These are phyloP conservation scores for Hydrocynus forskahlii DNA, from an alignment of 2,797 vertebrate species.

Conservation along the genomic window DNA sequence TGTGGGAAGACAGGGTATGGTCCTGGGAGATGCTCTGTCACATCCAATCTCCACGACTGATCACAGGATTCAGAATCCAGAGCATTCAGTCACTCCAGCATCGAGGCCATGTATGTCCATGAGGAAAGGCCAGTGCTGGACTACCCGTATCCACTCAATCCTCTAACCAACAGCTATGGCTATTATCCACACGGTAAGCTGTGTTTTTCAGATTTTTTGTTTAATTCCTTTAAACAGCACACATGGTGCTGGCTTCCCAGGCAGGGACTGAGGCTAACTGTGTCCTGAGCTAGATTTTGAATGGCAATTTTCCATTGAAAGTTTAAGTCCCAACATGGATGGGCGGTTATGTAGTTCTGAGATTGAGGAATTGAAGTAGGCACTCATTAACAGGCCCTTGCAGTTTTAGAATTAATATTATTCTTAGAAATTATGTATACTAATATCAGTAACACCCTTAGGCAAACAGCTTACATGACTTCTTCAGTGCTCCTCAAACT, in stretches of 20 bases:
- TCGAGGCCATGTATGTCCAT: conserved; percentile 59
- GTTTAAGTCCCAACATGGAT: background rate
- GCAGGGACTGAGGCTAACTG: no score
- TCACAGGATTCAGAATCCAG: conserved; percentile 13
- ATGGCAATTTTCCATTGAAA: no score
- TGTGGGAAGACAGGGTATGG: conserved; percentile 40
- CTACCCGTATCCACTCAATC: conserved; percentile 51
- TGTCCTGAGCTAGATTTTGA: no score
- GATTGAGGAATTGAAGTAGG: background rate
- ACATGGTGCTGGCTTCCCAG: no score
- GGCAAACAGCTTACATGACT: no score
- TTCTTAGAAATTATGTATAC: no score
- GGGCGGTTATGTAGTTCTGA: background rate
- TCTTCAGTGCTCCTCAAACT: no score
- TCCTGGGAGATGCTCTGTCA: conserved; percentile 23
- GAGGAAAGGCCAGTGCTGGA: conserved; percentile 52
- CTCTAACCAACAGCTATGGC: conserved; percentile 51
- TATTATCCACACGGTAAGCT: conserved; percentile 57
- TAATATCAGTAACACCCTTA: no score
- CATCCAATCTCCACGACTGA: conserved; percentile 21
- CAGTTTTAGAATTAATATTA: background rate
- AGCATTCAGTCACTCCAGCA: conserved; percentile 19
- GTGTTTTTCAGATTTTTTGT: background rate
- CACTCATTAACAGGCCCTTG: background rate
- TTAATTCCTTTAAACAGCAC: background rate